Conservation (phyloP, 2,113 vertebrate genomes). For the Terrapene triunguis region DNA sequence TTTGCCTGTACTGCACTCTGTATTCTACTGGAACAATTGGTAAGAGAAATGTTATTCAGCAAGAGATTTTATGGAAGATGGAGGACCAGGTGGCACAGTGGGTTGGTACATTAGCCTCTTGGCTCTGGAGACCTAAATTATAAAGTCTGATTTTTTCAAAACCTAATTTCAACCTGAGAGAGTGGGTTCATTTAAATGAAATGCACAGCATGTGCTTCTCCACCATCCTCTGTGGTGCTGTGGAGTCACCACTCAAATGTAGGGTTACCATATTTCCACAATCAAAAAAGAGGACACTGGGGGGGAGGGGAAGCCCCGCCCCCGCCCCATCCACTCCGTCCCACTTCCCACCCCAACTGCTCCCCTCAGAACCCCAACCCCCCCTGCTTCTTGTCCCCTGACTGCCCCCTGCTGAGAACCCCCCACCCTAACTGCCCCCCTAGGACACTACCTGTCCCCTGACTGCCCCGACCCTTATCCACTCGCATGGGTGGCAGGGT, state of each 20-base stretch:
- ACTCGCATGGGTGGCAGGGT: no score
- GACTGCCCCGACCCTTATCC: no score
- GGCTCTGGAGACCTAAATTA: slow-evolving; percentile 17
- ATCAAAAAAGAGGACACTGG: no score
- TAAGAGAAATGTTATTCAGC: slow-evolving; percentile 30
- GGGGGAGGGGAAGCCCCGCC: no score
- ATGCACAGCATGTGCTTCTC: slow-evolving; percentile 15
- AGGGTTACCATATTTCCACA: no score
- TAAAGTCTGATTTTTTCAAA: slow-evolving; percentile 40
- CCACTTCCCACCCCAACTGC: no score
- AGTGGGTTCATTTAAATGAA: slow-evolving; percentile 8
- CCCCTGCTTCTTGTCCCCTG: no score
- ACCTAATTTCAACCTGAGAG: background rate
- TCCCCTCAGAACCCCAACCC: no score
- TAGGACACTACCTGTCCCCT: no score
- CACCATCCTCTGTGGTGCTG: background rate
- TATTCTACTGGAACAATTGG: slow-evolving; percentile 41
- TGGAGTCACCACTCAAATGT: background rate
- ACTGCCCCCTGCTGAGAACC: no score
- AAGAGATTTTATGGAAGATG: slow-evolving; percentile 30
- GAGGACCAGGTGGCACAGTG: slow-evolving; percentile 29
- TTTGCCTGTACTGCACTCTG: slow-evolving; percentile 50
- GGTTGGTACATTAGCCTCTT: background rate
- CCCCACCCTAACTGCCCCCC: no score
- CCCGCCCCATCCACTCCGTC: no score